These are phyloP conservation scores for Malurus splendens DNA, from an alignment of 2,797 vertebrate genomes.

Conservation along the genomic window DNA sequence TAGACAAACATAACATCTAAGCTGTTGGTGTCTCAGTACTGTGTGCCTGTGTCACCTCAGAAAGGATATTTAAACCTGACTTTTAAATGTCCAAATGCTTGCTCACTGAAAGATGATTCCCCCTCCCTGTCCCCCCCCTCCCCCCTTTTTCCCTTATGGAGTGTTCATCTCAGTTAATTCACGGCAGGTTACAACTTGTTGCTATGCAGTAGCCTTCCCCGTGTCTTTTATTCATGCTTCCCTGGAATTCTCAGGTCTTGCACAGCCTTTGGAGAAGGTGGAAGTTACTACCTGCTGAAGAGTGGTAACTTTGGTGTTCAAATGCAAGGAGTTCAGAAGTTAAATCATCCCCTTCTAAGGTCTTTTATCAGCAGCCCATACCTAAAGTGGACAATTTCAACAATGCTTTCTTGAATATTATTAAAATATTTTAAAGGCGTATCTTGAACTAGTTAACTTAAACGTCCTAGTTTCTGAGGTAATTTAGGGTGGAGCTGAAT, in stretches of 20 bases:
- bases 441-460: neutral
- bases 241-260: neutral
- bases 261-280: neutral
- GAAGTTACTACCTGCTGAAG: neutral
- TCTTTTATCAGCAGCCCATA: neutral
- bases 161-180: neutral
- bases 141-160: neutral
- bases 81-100: neutral
- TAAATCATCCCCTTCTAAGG: neutral
- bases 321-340: neutral
- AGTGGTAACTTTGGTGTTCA: neutral
- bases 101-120: constrained; percentile 6
- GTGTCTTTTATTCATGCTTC: neutral
- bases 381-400: neutral
- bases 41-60: neutral
- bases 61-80: neutral
- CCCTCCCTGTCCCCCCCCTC: neutral
- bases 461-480: neutral
- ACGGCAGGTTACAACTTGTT: neutral
- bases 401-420: neutral
- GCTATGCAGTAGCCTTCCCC: neutral
- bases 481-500: neutral
- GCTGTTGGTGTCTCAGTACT: neutral
- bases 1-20: neutral
- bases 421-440: neutral